Evolutionary conservation across 2,113 vertebrate genomes (phyloP).

Genomic region (Carassius auratus): DNA sequence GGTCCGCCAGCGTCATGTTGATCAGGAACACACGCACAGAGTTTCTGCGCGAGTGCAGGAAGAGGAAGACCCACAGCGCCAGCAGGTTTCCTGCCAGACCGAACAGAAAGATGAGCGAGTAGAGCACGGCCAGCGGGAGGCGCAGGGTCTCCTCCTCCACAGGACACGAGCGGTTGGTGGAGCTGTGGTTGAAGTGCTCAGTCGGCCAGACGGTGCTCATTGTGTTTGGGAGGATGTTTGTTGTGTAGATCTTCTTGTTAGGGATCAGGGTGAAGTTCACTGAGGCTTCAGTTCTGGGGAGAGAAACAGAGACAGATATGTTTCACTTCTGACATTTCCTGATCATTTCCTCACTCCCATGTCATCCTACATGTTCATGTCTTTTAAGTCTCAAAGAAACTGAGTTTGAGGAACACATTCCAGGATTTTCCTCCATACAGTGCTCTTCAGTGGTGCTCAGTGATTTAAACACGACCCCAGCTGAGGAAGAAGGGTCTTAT

Average conservation of each 20-base stretch:
- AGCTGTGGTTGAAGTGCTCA: neutral
- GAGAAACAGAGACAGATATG: neutral
- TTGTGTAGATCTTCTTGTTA: neutral
- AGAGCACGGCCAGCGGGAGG: slow-evolving; percentile 73
- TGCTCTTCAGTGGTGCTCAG: too few relatives aligned
- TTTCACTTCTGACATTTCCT: too few relatives aligned
- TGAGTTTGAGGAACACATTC: too few relatives aligned
- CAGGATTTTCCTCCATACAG: too few relatives aligned
- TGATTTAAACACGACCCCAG: too few relatives aligned
- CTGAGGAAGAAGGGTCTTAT: too few relatives aligned
- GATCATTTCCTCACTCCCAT: too few relatives aligned
- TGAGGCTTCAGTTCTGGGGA: neutral
- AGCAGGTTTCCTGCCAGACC: slow-evolving; percentile 84
- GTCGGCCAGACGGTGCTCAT: neutral
- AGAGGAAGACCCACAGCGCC: slow-evolving; percentile 87
- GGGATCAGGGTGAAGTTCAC: neutral
- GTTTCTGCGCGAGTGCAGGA: slow-evolving; percentile 83
- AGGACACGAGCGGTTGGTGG: neutral
- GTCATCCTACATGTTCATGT: too few relatives aligned
- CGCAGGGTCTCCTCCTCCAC: slow-evolving; percentile 71
- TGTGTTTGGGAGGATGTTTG: neutral
- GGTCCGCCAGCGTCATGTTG: slow-evolving; percentile 86
- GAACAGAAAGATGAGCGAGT: slow-evolving; percentile 82
- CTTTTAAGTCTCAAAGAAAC: too few relatives aligned
- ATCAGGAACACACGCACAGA: slow-evolving; percentile 90